Evolutionary conservation across 2,888 invertebrate genomes (phyloP).

Genomic region (Hirtodrosophila cameraria): DNA sequence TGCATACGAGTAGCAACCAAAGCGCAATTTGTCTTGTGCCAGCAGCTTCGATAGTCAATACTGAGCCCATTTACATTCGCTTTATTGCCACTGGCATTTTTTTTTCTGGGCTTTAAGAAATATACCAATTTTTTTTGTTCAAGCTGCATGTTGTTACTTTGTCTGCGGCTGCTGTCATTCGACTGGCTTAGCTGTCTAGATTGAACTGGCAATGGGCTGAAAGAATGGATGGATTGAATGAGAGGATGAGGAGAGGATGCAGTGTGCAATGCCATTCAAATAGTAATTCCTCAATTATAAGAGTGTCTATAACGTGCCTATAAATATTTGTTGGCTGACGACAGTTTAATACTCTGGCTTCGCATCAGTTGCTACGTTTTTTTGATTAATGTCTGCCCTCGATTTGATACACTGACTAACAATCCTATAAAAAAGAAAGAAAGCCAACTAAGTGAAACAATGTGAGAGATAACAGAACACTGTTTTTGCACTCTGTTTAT

Average conservation of each 20-base stretch:
- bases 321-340: slow-evolving; percentile 56
- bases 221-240: not conserved
- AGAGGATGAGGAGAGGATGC: not conserved
- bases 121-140: not conserved
- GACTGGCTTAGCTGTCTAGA: slow-evolving; percentile 42
- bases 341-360: slow-evolving; percentile 48
- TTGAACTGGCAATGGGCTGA: slow-evolving; percentile 31
- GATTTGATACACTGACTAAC: slow-evolving; percentile 41
- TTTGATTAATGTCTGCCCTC: slow-evolving; percentile 67
- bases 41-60: slow-evolving; percentile 67
- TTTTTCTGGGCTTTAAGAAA: slow-evolving; percentile 8
- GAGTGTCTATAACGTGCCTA: slow-evolving; percentile 57
- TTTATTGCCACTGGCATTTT: slow-evolving; percentile 47
- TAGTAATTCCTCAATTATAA: slow-evolving; percentile 78
- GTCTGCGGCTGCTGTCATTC: slow-evolving; percentile 68
- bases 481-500: slow-evolving; percentile 68
- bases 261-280: slow-evolving; percentile 60
- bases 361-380: slow-evolving; percentile 36
- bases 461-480: slow-evolving; percentile 62
- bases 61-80: slow-evolving; percentile 72
- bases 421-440: slow-evolving; percentile 8
- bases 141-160: slow-evolving; percentile 54
- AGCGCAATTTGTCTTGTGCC: slow-evolving; percentile 82
- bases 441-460: slow-evolving; percentile 63
- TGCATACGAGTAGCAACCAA: slow-evolving; percentile 57